Evolutionary conservation across 2,797 vertebrate genomes (phyloP).

Genomic region (Streptopelia turtur): DNA sequence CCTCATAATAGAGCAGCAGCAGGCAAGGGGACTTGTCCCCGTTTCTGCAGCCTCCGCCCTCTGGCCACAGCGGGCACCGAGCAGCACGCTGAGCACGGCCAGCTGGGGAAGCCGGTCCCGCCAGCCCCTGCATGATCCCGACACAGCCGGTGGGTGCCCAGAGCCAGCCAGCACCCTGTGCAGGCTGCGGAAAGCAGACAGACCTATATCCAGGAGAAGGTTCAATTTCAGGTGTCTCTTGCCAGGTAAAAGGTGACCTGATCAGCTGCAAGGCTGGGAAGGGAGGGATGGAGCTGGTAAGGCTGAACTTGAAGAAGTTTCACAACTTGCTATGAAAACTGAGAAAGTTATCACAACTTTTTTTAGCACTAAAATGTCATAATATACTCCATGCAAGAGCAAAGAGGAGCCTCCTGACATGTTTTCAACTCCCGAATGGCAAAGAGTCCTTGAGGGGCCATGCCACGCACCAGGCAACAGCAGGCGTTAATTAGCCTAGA

Average conservation of each 20-base stretch:
- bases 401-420: conserved; percentile 59
- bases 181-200: no score
- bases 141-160: no score
- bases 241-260: background rate
- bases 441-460: conserved; percentile 62
- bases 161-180: no score
- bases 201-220: background rate
- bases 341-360: background rate
- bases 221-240: background rate
- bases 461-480: conserved; percentile 44
- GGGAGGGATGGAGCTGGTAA: background rate
- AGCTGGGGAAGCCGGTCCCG: no score
- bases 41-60: no score
- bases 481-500: conserved; percentile 60
- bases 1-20: background rate
- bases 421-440: conserved; percentile 54
- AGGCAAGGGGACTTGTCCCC: background rate
- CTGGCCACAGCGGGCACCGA: no score
- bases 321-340: background rate
- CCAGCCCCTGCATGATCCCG: no score
- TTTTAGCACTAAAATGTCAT: conserved; percentile 43
- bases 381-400: conserved; percentile 3
- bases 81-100: no score
- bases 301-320: background rate
- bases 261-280: background rate